Evolutionary conservation across 1,140 invertebrate species (phyloP).

Genomic region (Druon quercuslanigerum): DNA sequence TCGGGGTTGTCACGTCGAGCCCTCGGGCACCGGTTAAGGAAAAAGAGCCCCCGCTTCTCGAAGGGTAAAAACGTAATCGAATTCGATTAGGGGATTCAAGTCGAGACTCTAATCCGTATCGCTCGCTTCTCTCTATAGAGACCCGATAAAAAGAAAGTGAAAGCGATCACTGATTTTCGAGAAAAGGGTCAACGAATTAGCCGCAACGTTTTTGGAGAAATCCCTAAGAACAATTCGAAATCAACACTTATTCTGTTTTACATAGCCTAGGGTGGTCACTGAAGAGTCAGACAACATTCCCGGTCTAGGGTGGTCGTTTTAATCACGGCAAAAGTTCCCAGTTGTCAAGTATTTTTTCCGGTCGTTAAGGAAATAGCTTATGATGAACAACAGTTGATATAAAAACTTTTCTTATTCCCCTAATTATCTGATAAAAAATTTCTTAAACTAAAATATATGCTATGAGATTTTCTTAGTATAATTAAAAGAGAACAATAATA

Average conservation of each 20-base stretch:
- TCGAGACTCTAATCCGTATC: conserved; percentile 29
- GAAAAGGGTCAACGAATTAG: not conserved
- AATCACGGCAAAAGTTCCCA: no score
- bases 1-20: conserved; percentile 3
- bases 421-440: no score
- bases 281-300: no score
- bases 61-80: conserved; percentile 25
- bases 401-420: no score
- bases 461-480: no score
- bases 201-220: not conserved
- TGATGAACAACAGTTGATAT: no score
- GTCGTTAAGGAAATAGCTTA: no score
- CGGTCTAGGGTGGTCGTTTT: no score
- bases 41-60: not conserved
- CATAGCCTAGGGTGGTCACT: not conserved
- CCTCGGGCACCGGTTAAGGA: conserved; percentile 11
- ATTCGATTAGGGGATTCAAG: conserved; percentile 24
- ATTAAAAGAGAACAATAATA: no score
- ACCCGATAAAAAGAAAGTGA: conserved; percentile 22
- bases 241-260: not conserved
- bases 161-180: conserved; percentile 21
- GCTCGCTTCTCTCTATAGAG: not conserved
- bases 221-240: not conserved
- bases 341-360: no score
- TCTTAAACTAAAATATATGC: no score